phyloP scores from a whole-genome alignment of 2,797 vertebrate species.

The Glyptemys insculpta region DNA sequence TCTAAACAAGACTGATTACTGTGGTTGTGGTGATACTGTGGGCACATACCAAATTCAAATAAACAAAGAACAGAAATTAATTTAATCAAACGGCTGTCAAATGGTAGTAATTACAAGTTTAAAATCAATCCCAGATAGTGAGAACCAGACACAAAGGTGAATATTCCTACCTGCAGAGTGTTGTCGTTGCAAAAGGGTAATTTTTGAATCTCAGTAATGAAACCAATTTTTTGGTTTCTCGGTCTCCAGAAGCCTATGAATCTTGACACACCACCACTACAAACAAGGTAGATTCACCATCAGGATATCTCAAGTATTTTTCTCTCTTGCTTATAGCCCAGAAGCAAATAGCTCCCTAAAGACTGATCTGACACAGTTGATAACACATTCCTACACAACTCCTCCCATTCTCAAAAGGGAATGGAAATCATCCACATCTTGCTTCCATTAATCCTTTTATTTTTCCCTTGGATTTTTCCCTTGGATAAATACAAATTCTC shows the following conservation, averaged over 20 bases:
- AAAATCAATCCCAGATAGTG: no score
- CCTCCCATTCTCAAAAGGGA: neutral
- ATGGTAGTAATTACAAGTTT: constrained; percentile 44
- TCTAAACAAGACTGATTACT: constrained; percentile 49
- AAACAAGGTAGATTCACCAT: neutral
- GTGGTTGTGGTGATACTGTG: constrained; percentile 44
- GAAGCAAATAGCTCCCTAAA: neutral
- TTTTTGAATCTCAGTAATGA: constrained; percentile 12
- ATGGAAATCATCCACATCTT: neutral
- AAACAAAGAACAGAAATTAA: constrained; percentile 48
- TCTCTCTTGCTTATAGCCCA: neutral
- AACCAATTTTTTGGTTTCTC: neutral
- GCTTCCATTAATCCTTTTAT: neutral
- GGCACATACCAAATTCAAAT: constrained; percentile 53
- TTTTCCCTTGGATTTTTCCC: constrained; percentile 13
- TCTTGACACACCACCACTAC: neutral
- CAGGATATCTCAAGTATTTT: neutral
- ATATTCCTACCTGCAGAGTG: no score
- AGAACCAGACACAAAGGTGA: no score
- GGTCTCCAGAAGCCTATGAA: neutral
- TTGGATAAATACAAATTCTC: neutral
- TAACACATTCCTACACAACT: neutral
- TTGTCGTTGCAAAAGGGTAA: no score
- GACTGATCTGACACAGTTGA: neutral
- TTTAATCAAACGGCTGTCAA: constrained; percentile 61